These are phyloP conservation scores for Drosophila incognita DNA, from an alignment of 2,888 invertebrate species.

Conservation along the genomic window DNA sequence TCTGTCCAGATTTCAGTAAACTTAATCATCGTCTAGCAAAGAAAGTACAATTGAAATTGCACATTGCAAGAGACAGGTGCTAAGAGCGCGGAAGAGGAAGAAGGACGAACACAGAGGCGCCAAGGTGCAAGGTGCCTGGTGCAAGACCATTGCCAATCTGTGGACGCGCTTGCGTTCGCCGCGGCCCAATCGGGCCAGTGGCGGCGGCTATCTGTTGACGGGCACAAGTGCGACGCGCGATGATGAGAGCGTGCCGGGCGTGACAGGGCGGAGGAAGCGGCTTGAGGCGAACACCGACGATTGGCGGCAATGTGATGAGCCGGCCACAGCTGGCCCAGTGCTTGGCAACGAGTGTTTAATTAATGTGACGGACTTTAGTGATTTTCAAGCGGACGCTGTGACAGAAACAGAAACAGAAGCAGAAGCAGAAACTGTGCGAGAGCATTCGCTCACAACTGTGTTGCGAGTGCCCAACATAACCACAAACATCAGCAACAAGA, in stretches of 20 bases:
- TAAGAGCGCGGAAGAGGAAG: not conserved
- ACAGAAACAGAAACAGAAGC: conserved; percentile 32
- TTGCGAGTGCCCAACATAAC: conserved; percentile 60
- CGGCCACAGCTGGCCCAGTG: conserved; percentile 18
- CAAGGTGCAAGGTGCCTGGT: conserved; percentile 61
- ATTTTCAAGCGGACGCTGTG: conserved; percentile 56
- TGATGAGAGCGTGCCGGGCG: conserved; percentile 66
- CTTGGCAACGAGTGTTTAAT: conserved; percentile 80
- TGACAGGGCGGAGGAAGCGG: conserved; percentile 68
- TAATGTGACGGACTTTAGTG: conserved; percentile 80
- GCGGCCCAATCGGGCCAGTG: conserved; percentile 85
- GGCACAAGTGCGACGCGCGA: conserved; percentile 76
- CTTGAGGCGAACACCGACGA: conserved; percentile 16
- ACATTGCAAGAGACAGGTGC: not conserved
- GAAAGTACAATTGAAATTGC: conserved; percentile 45
- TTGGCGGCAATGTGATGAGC: conserved; percentile 28
- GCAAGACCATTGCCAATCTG: conserved; percentile 84
- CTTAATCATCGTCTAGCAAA: not conserved
- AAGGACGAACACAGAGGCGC: conserved; percentile 40
- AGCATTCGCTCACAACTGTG: conserved; percentile 34
- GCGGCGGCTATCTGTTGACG: conserved; percentile 84
- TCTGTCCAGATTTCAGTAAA: conserved; percentile 1
- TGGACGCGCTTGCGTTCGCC: conserved; percentile 85
- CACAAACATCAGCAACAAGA: conserved; percentile 29
- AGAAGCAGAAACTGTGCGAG: conserved; percentile 16